Conservation (phyloP, 1,140 invertebrate genomes). For the Musca domestica region DNA sequence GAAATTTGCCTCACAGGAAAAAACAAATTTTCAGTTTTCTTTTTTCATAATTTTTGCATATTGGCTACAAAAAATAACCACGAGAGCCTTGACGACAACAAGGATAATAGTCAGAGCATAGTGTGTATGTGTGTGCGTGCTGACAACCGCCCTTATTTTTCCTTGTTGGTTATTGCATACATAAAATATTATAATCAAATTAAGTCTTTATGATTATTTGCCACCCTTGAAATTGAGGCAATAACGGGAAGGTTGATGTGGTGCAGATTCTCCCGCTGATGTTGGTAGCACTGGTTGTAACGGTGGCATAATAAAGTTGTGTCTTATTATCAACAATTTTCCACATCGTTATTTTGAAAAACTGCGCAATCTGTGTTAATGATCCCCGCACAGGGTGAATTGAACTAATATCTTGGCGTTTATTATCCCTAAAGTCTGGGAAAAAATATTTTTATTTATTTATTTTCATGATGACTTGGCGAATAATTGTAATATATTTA, state of each 20-base stretch:
- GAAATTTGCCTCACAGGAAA: background rate
- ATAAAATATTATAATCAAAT: constrained; percentile 14
- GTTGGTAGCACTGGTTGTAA: too few species aligned
- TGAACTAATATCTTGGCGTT: background rate
- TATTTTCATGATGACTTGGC: too few species aligned
- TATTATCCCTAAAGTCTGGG: background rate
- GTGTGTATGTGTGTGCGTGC: background rate
- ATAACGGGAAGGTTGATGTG: too few species aligned
- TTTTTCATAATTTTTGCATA: constrained; percentile 14
- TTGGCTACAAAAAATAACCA: background rate
- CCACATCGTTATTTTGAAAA: constrained; percentile 18
- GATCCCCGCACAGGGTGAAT: background rate
- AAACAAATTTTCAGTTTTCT: background rate
- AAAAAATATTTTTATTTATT: background rate
- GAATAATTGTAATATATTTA: too few species aligned
- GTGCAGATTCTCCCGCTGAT: too few species aligned
- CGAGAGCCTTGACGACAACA: too few species aligned
- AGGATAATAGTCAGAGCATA: background rate
- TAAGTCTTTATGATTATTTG: background rate
- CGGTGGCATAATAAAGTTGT: background rate
- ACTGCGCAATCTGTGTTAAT: background rate
- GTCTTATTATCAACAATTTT: constrained; percentile 17
- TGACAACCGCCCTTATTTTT: background rate
- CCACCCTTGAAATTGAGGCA: constrained; percentile 4
- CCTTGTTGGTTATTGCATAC: background rate